A percentile compares a stretch with the other conserved stretches of the same genome.
phyloP scores from a whole-genome alignment of 2,888 invertebrate genomes.

The Agapostemon virescens region DNA sequence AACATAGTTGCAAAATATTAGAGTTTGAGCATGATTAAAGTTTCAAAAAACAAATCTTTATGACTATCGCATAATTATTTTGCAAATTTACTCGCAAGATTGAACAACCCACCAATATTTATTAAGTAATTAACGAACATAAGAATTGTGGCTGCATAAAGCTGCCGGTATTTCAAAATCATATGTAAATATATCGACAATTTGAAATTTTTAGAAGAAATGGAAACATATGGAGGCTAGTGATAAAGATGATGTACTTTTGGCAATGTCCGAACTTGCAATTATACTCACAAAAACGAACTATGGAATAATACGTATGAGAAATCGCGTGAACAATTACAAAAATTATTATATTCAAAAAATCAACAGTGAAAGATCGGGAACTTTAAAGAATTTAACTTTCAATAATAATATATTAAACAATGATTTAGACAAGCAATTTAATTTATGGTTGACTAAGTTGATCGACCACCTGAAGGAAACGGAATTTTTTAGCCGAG shows the following conservation, averaged over 20 bases:
- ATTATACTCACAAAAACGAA: neutral
- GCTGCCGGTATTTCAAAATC: neutral
- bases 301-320: neutral
- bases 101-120: neutral
- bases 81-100: neutral
- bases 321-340: neutral
- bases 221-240: neutral
- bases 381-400: neutral
- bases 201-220: neutral
- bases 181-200: neutral
- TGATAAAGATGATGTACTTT: neutral
- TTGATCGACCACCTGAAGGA: neutral
- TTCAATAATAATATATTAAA: too few relatives aligned
- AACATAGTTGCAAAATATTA: neutral
- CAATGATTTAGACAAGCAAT: neutral
- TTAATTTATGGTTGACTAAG: neutral
- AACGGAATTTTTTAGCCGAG: neutral
- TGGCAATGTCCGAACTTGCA: slow-evolving; percentile 2
- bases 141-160: neutral
- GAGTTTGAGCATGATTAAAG: neutral
- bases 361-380: neutral
- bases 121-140: neutral
- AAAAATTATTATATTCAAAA: neutral
- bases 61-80: neutral
- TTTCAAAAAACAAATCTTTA: neutral